Evolutionary conservation across 1,140 invertebrate genomes (phyloP).

Genomic region (Mya arenaria): DNA sequence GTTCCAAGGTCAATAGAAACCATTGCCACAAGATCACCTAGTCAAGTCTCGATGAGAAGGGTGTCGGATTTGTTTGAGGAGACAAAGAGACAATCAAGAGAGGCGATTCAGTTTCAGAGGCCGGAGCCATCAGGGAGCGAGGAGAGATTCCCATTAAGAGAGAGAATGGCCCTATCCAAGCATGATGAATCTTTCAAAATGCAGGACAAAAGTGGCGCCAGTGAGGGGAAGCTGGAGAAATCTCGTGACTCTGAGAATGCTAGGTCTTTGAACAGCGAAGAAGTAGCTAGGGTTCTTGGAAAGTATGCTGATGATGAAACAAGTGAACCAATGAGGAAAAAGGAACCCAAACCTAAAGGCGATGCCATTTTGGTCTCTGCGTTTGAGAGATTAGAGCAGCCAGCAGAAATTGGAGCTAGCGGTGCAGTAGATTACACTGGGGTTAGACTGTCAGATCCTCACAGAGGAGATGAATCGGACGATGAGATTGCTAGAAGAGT

Average conservation of each 20-base stretch:
- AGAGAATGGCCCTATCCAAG: neutral
- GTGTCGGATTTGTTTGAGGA: constrained; percentile 51
- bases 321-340: neutral
- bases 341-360: neutral
- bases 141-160: constrained; percentile 45
- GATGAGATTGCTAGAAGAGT: constrained; percentile 40
- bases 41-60: constrained; percentile 47
- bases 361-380: constrained; percentile 2
- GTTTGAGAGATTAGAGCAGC: constrained; percentile 17
- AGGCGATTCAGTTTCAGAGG: constrained; percentile 35
- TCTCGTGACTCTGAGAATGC: constrained; percentile 26
- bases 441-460: too few relatives aligned
- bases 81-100: constrained; percentile 41
- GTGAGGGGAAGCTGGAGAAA: neutral
- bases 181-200: constrained; percentile 42
- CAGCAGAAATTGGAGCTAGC: neutral
- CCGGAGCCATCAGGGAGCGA: constrained; percentile 54
- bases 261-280: constrained; percentile 45
- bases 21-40: constrained; percentile 26
- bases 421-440: too few relatives aligned
- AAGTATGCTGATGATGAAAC: constrained; percentile 43
- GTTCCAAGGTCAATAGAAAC: constrained; percentile 6
- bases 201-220: neutral
- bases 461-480: constrained; percentile 27
- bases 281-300: constrained; percentile 45